Evolutionary conservation across 2,888 invertebrate species (phyloP).

Genomic region (Steinernema carpocapsae): DNA sequence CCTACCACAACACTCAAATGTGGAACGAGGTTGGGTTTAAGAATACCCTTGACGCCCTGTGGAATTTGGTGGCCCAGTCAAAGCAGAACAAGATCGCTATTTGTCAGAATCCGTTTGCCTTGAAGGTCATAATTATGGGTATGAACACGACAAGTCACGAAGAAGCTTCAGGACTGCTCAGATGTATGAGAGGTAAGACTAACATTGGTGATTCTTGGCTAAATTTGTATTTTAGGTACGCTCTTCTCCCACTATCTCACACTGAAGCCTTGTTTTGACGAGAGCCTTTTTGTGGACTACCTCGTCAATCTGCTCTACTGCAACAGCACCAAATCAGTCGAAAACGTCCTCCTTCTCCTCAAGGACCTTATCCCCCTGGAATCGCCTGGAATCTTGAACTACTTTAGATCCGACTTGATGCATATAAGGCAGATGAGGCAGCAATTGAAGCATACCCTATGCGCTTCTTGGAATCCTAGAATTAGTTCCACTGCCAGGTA

Average conservation of each 20-base stretch:
- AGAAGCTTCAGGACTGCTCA: neutral
- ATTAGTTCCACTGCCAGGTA: neutral
- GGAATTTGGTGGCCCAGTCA: neutral
- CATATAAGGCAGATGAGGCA: neutral
- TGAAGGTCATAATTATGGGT: neutral
- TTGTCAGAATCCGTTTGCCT: neutral
- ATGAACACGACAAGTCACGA: neutral
- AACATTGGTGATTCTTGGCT: neutral
- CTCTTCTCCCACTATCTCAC: neutral
- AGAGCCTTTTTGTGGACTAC: neutral
- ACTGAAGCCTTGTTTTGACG: neutral
- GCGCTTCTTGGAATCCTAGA: neutral
- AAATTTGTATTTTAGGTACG: neutral
- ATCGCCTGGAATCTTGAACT: neutral
- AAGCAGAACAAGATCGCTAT: neutral
- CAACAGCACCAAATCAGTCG: neutral
- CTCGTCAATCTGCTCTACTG: neutral
- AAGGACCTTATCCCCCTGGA: neutral
- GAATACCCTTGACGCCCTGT: neutral
- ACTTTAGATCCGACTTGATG: neutral
- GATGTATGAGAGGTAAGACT: neutral
- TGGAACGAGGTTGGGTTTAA: neutral
- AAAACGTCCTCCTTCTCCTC: neutral
- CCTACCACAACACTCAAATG: neutral
- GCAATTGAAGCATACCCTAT: neutral